These are phyloP conservation scores for Agrilus biguttatus DNA, from an alignment of 2,888 invertebrate genomes.

Conservation along the genomic window DNA sequence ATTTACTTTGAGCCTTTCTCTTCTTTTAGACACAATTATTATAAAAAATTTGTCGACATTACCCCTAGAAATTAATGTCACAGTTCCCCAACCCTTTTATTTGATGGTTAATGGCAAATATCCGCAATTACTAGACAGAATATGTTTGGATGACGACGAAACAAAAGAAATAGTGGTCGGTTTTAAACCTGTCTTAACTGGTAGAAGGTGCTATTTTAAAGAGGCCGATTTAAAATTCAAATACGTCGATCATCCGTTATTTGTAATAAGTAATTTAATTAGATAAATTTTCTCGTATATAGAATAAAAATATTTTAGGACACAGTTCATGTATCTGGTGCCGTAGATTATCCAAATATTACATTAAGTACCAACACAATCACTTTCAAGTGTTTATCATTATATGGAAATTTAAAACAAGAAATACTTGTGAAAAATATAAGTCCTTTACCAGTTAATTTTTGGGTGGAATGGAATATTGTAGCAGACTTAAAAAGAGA, in stretches of 20 bases:
- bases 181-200: constrained; percentile 15
- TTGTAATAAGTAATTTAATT: constrained; percentile 17
- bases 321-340: constrained; percentile 43
- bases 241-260: constrained; percentile 29
- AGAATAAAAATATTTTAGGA: constrained; percentile 35
- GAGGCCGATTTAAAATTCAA: constrained; percentile 21
- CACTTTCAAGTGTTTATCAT: constrained; percentile 46
- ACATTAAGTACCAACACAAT: constrained; percentile 38
- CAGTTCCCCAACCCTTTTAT: constrained; percentile 35
- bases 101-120: constrained; percentile 8
- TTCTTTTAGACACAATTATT: constrained; percentile 35
- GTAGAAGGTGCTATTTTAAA: constrained; percentile 15
- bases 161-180: constrained; percentile 12
- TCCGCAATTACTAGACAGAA: too few species aligned
- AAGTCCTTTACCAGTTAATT: constrained; percentile 36
- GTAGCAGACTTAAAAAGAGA: constrained; percentile 7
- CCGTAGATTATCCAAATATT: constrained; percentile 55
- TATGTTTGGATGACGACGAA: constrained; percentile 11
- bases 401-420: constrained; percentile 31
- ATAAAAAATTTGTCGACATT: constrained; percentile 41
- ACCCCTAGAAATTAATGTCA: constrained; percentile 34
- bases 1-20: too few species aligned
- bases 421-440: constrained; percentile 37
- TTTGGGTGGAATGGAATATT: constrained; percentile 19
- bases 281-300: background rate